Conservation (phyloP, 2,113 vertebrate genomes). For the Miniopterus natalensis region DNA sequence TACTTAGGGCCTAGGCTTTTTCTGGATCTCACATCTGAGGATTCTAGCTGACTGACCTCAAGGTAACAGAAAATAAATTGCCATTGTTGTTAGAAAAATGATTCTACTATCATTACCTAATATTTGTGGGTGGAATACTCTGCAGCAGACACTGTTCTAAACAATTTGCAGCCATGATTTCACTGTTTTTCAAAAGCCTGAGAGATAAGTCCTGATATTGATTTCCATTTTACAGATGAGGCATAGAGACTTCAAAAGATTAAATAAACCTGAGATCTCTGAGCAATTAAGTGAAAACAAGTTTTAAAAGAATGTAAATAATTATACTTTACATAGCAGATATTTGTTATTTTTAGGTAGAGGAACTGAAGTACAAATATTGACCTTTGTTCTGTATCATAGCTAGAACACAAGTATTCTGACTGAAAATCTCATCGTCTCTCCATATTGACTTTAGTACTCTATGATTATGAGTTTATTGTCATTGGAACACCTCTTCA, state of each 20-base stretch:
- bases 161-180: not conserved
- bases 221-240: not conserved
- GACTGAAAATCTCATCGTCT: not conserved
- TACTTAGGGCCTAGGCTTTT: not conserved
- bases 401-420: not conserved
- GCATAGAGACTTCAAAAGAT: not conserved
- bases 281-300: not conserved
- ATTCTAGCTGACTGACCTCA: not conserved
- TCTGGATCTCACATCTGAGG: not conserved
- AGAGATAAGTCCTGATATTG: not conserved
- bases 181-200: not conserved
- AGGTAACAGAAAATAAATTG: not conserved
- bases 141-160: not conserved
- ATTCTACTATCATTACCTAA: not conserved
- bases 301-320: not conserved
- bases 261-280: not conserved
- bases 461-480: not conserved
- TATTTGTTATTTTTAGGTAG: not conserved
- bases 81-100: not conserved
- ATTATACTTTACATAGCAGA: not conserved
- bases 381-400: not conserved
- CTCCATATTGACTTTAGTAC: not conserved
- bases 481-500: not conserved
- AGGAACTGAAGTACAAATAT: not conserved
- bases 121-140: not conserved